Percentiles rank a stretch among this genome's conserved stretches.
These are phyloP conservation scores for Idris sp. DNA, from an alignment of 1,140 invertebrate genomes.

Conservation along the genomic window DNA sequence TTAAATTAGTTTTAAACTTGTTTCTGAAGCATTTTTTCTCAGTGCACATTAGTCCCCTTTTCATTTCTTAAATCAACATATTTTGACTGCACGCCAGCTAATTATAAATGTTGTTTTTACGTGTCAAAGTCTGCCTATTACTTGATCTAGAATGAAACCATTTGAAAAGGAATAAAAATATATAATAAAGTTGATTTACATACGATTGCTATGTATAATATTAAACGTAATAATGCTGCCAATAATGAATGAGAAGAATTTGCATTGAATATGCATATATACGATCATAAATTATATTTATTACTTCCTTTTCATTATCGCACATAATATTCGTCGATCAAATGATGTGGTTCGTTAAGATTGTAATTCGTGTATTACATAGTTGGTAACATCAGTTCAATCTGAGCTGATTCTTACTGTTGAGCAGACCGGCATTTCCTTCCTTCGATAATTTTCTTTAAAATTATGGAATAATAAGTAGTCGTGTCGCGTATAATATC, in stretches of 20 bases:
- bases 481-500: conserved; percentile 76
- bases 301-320: conserved; percentile 43
- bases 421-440: conserved; percentile 72
- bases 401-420: conserved; percentile 76
- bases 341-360: conserved; percentile 20
- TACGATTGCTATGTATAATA: too few relatives aligned
- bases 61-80: conserved; percentile 28
- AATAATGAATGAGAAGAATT: conserved; percentile 17
- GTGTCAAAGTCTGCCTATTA: conserved; percentile 17
- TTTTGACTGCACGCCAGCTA: conserved; percentile 29
- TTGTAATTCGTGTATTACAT: conserved; percentile 59
- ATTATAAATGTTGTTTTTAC: conserved; percentile 37
- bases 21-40: too few relatives aligned
- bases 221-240: conserved; percentile 5
- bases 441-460: conserved; percentile 72
- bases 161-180: conserved; percentile 1
- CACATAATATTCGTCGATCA: conserved; percentile 41
- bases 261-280: conserved; percentile 36
- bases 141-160: neutral
- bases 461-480: conserved; percentile 75
- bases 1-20: too few relatives aligned
- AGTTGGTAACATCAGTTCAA: conserved; percentile 73
- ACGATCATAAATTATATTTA: conserved; percentile 49
- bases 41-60: conserved; percentile 14
- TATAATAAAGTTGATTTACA: too few relatives aligned